A percentile compares a stretch with the other conserved stretches of the same genome.
Evolutionary conservation across 1,140 invertebrate genomes (phyloP).

Genomic region (Scaptomyza pallida): DNA sequence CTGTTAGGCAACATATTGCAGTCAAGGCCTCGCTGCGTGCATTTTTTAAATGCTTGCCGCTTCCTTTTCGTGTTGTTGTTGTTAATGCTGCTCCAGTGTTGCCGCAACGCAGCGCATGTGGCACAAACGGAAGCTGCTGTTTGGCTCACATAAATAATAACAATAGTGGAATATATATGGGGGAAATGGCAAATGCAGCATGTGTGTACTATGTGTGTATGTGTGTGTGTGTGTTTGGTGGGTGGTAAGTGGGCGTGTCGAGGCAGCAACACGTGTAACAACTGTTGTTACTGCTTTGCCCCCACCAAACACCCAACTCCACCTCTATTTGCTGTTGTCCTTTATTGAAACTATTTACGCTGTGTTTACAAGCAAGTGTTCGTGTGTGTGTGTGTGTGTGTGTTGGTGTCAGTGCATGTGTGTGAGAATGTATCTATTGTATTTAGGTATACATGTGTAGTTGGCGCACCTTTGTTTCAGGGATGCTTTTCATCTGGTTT

Average conservation of each 20-base stretch:
- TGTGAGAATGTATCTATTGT: slow-evolving; percentile 40
- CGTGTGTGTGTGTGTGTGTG: slow-evolving; percentile 22
- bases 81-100: slow-evolving; percentile 35
- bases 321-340: slow-evolving; percentile 23
- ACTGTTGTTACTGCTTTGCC: slow-evolving; percentile 41
- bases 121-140: slow-evolving; percentile 80
- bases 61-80: slow-evolving; percentile 53
- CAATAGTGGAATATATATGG: slow-evolving; percentile 52
- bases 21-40: slow-evolving; percentile 79
- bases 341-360: slow-evolving; percentile 75
- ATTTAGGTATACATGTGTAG: slow-evolving; percentile 24
- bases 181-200: slow-evolving; percentile 21
- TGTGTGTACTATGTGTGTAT: slow-evolving; percentile 2
- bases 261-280: slow-evolving; percentile 71
- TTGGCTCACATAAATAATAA: slow-evolving; percentile 82
- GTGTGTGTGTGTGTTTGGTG: slow-evolving; percentile 4
- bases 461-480: slow-evolving; percentile 53
- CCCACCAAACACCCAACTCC: background rate
- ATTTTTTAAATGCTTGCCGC: slow-evolving; percentile 75
- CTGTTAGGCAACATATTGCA: slow-evolving; percentile 81
- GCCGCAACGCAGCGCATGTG: slow-evolving; percentile 65
- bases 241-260: slow-evolving; percentile 49
- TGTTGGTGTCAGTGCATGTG: no score
- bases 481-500: slow-evolving; percentile 59
- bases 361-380: slow-evolving; percentile 37